These are phyloP conservation scores for Bombylius discolor DNA, from an alignment of 2,888 invertebrate species.

Conservation along the genomic window DNA sequence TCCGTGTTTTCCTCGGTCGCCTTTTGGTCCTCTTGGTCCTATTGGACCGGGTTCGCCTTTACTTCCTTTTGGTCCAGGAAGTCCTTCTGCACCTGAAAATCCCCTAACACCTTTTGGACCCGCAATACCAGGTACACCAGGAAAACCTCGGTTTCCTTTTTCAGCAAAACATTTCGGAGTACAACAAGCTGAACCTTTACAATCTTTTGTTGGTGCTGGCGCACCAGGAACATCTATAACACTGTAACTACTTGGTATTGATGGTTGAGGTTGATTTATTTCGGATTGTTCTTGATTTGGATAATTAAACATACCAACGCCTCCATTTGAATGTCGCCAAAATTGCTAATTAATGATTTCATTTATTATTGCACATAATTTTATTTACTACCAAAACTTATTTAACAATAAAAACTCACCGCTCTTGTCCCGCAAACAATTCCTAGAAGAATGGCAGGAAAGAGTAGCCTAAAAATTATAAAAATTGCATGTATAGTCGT, in stretches of 20 bases:
- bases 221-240: constrained; percentile 26
- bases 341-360: constrained; percentile 29
- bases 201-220: constrained; percentile 44
- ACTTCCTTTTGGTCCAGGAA: constrained; percentile 75
- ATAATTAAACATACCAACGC: constrained; percentile 26
- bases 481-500: neutral
- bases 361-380: neutral
- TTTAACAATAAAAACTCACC: constrained; percentile 21
- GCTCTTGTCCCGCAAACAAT: constrained; percentile 26
- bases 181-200: constrained; percentile 56
- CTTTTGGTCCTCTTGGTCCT: constrained; percentile 70
- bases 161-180: constrained; percentile 79
- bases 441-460: constrained; percentile 30
- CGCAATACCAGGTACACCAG: constrained; percentile 55
- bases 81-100: constrained; percentile 71
- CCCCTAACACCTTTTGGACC: constrained; percentile 68
- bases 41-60: constrained; percentile 76
- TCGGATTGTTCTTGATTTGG: constrained; percentile 10
- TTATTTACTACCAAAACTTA: too few relatives aligned
- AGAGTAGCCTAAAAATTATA: constrained; percentile 27
- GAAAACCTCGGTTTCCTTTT: constrained; percentile 68
- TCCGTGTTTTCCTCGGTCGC: constrained; percentile 75
- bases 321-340: constrained; percentile 29
- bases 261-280: constrained; percentile 20
- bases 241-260: constrained; percentile 28